Evolutionary conservation across 2,797 vertebrate genomes (phyloP).

Genomic region (Chaetophractus vellerosus): DNA sequence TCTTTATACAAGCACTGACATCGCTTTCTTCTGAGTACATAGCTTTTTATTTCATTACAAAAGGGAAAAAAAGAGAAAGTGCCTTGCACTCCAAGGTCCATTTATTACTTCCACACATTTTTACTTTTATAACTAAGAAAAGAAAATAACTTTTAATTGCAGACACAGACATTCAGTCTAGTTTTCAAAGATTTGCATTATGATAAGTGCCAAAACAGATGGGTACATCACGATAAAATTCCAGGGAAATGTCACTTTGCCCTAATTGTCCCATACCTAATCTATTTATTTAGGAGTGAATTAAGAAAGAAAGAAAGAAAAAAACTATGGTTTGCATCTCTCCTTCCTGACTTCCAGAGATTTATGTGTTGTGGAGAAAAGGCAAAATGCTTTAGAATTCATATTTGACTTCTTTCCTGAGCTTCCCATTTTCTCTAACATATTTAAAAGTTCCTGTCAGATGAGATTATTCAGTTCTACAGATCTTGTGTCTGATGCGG

Average conservation of each 20-base stretch:
- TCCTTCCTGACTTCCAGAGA: neutral
- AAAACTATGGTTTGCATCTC: neutral
- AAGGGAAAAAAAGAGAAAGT: neutral
- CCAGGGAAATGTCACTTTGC: neutral
- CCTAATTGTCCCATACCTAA: neutral
- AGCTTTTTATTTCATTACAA: neutral
- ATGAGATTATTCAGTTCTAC: neutral
- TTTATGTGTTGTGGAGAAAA: neutral
- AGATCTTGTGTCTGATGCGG: neutral
- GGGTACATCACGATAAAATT: neutral
- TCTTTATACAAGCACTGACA: neutral
- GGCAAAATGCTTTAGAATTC: neutral
- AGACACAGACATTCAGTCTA: neutral
- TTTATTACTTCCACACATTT: neutral
- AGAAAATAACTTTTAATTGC: neutral
- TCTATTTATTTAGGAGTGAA: neutral
- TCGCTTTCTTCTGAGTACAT: neutral
- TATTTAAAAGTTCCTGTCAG: neutral
- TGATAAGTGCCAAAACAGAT: neutral
- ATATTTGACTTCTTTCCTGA: neutral
- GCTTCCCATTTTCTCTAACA: neutral
- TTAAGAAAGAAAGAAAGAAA: neutral
- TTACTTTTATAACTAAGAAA: neutral
- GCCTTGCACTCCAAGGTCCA: neutral
- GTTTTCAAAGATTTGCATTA: constrained; percentile 22